Conservation (phyloP, 2,113 vertebrate species). For the pig (Sus scrofa) region T2T-Sscrofa CM000820.6:30455501-30456000, state of each 20-base stretch:
- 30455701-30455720: not conserved
- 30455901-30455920: not conserved
- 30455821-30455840: not conserved
- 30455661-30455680: not conserved
- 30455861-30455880: not conserved
- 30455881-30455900: not conserved
- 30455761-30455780: not conserved
- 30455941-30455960: not conserved
- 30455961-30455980: not conserved
- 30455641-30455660: not conserved
- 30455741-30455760: not conserved
- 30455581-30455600: not conserved
- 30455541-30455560: not conserved
- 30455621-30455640: not conserved
- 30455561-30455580: not conserved
- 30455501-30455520: not conserved
- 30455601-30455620: not conserved
- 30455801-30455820: not conserved
- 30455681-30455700: not conserved
- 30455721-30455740: not conserved
- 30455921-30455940: not conserved
- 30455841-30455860: not conserved
- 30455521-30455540: not conserved
- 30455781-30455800: not conserved
- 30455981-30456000: not conserved